These are phyloP conservation scores for Rhyzopertha dominica DNA, from an alignment of 1,140 invertebrate genomes.

Conservation along the genomic window DNA sequence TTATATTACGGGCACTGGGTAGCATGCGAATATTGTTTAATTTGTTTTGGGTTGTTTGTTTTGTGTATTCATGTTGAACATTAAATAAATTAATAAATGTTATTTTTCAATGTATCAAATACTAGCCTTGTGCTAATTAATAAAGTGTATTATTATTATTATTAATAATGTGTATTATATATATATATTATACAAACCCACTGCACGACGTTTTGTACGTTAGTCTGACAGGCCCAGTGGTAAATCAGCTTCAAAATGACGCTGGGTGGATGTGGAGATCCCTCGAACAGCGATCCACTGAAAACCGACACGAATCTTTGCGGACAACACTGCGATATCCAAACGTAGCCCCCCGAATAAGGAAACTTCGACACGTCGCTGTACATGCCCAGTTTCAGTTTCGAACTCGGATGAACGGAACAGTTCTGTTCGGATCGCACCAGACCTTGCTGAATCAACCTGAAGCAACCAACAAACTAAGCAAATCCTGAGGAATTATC, in stretches of 20 bases:
- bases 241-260: conserved; percentile 79
- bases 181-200: conserved; percentile 63
- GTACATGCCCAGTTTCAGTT: conserved; percentile 76
- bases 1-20: no score
- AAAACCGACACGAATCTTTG: conserved; percentile 80
- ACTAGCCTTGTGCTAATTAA: no score
- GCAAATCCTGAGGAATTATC: not conserved
- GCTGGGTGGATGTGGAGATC: conserved; percentile 71
- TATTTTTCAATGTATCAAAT: no score
- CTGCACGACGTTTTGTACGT: conserved; percentile 77
- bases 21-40: no score
- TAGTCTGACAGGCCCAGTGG: conserved; percentile 86
- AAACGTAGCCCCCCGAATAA: conserved; percentile 82
- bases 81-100: no score
- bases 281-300: conserved; percentile 79
- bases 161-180: no score
- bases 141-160: no score
- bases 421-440: conserved; percentile 74
- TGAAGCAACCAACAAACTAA: conserved; percentile 15
- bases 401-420: conserved; percentile 56
- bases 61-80: no score
- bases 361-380: conserved; percentile 78
- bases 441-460: conserved; percentile 74
- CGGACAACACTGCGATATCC: conserved; percentile 81
- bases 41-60: no score